Evolutionary conservation across 2,888 invertebrate species (phyloP).

Genomic region (Napeogenes sylphis): DNA sequence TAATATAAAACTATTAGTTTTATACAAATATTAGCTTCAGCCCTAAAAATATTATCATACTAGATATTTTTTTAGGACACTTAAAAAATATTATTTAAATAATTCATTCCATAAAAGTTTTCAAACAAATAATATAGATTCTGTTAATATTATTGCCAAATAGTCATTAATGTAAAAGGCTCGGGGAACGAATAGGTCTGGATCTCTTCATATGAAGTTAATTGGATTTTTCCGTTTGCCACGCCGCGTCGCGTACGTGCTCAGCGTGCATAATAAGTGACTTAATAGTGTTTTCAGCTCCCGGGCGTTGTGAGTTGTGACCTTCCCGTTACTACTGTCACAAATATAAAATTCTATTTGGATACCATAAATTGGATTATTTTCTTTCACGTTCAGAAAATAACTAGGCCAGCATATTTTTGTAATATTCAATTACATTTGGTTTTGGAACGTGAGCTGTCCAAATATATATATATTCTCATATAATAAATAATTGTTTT

Average conservation of each 20-base stretch:
- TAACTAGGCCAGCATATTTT: not conserved
- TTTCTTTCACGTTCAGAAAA: not conserved
- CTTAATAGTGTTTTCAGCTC: conserved; percentile 52
- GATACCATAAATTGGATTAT: not conserved
- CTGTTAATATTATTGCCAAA: conserved; percentile 67
- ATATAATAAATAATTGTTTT: too few relatives aligned
- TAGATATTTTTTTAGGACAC: too few relatives aligned
- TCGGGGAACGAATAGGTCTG: conserved; percentile 46
- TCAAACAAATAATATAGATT: conserved; percentile 39
- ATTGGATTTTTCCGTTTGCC: conserved; percentile 75
- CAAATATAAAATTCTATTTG: conserved; percentile 4
- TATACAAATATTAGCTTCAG: too few relatives aligned
- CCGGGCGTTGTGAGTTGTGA: conserved; percentile 22
- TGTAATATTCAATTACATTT: not conserved
- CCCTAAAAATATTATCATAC: too few relatives aligned
- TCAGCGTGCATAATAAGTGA: conserved; percentile 65
- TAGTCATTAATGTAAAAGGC: conserved; percentile 59
- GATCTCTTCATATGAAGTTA: conserved; percentile 68
- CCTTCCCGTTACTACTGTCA: conserved; percentile 10
- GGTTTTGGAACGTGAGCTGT: too few relatives aligned
- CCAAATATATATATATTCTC: too few relatives aligned
- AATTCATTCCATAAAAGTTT: too few relatives aligned
- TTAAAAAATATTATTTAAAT: too few relatives aligned
- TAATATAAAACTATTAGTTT: too few relatives aligned
- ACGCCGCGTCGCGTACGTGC: conserved; percentile 55